Evolutionary conservation across 2,797 vertebrate species (phyloP).

Genomic region (Euthynnus affinis): DNA sequence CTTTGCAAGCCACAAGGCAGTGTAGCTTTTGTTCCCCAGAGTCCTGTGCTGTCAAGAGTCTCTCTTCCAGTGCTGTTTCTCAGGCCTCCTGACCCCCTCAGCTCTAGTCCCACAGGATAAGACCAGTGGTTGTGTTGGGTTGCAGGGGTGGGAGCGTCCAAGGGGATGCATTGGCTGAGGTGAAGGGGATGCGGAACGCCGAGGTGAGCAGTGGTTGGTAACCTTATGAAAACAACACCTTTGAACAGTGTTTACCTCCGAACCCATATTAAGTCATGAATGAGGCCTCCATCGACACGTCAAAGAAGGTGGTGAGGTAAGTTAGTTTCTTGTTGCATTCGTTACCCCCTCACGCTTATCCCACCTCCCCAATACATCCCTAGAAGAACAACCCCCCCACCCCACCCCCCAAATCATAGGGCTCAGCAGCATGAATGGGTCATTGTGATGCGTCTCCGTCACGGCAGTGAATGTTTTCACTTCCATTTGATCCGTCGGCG

Average conservation of each 20-base stretch:
- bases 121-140: slow-evolving; percentile 65
- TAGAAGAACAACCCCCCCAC: slow-evolving; percentile 51
- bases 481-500: slow-evolving; percentile 89
- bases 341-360: slow-evolving; percentile 66
- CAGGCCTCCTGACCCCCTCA: slow-evolving; percentile 65
- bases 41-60: slow-evolving; percentile 67
- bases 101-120: slow-evolving; percentile 65
- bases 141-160: slow-evolving; percentile 48
- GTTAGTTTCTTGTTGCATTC: slow-evolving; percentile 77
- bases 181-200: slow-evolving; percentile 61
- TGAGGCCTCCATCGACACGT: slow-evolving; percentile 64
- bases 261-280: slow-evolving; percentile 64
- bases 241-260: slow-evolving; percentile 67
- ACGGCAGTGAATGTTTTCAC: slow-evolving; percentile 87
- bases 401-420: slow-evolving; percentile 73
- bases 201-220: slow-evolving; percentile 62
- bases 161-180: slow-evolving; percentile 54
- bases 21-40: slow-evolving; percentile 56
- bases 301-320: slow-evolving; percentile 71
- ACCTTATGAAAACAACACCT: slow-evolving; percentile 74
- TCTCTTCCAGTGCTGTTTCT: slow-evolving; percentile 61
- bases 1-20: slow-evolving; percentile 50
- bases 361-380: slow-evolving; percentile 57
- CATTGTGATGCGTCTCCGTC: slow-evolving; percentile 87
- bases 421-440: slow-evolving; percentile 85